phyloP scores from a whole-genome alignment of 2,888 invertebrate genomes.

The Torymus aiolomorphi region DNA sequence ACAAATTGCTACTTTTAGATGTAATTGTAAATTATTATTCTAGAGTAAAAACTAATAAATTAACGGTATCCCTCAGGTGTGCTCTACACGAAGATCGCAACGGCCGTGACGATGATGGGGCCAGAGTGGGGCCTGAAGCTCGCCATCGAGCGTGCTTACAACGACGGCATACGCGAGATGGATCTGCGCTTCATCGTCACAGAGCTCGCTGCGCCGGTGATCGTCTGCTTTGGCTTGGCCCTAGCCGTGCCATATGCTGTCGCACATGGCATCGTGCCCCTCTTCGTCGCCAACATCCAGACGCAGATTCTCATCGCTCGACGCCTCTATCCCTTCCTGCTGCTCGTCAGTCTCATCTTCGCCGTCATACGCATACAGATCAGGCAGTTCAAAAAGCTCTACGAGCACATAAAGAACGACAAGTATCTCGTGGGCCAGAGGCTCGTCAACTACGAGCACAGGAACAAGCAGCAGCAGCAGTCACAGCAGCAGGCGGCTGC shows the following conservation, averaged over 20 bases:
- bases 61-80: slow-evolving; percentile 76
- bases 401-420: slow-evolving; percentile 99
- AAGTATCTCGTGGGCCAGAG: slow-evolving; percentile 98
- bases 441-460: slow-evolving; percentile 96
- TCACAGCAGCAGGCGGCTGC: slow-evolving; percentile 55
- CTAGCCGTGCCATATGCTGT: slow-evolving; percentile 95
- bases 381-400: slow-evolving; percentile 93
- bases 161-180: slow-evolving; percentile 95
- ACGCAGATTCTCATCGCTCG: slow-evolving; percentile 87
- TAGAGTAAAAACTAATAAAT: too few species aligned
- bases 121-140: slow-evolving; percentile 96
- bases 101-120: slow-evolving; percentile 98
- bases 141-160: slow-evolving; percentile 94
- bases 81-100: slow-evolving; percentile 97
- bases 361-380: slow-evolving; percentile 90
- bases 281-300: slow-evolving; percentile 81
- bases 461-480: slow-evolving; percentile 78
- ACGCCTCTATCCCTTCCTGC: slow-evolving; percentile 91
- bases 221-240: slow-evolving; percentile 91
- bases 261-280: slow-evolving; percentile 86
- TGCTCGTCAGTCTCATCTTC: slow-evolving; percentile 83
- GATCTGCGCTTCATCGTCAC: slow-evolving; percentile 90
- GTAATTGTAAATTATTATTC: too few species aligned
- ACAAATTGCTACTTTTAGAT: too few species aligned
- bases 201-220: slow-evolving; percentile 92